phyloP scores from a whole-genome alignment of 2,888 invertebrate species.

The Drosophila macrothrix region DNA sequence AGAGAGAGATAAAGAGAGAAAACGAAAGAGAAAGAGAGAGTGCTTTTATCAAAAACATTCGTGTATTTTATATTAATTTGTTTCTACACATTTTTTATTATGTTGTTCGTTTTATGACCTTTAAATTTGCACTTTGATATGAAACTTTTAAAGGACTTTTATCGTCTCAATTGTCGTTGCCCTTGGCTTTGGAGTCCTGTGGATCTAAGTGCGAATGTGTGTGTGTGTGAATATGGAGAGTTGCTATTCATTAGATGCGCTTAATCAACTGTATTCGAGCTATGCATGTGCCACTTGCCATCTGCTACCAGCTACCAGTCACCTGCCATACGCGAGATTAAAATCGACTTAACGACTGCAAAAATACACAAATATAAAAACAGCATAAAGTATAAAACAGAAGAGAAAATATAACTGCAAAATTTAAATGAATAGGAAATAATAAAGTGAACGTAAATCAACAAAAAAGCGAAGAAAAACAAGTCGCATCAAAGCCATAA shows the following conservation, averaged over 20 bases:
- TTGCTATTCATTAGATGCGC: constrained; percentile 48
- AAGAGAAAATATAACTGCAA: constrained; percentile 4
- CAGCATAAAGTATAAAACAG: not conserved
- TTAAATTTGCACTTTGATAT: constrained; percentile 30
- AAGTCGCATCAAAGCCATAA: constrained; percentile 15
- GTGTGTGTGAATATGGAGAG: constrained; percentile 9
- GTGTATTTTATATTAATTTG: not conserved
- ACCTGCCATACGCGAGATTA: constrained; percentile 5
- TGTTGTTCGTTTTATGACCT: constrained; percentile 15
- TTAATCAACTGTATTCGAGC: constrained; percentile 46
- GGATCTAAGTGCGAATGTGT: not conserved
- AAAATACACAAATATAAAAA: not conserved
- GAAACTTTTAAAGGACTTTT: constrained; percentile 20
- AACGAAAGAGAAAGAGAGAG: not conserved
- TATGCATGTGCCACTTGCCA: constrained; percentile 17
- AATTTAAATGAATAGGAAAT: constrained; percentile 11
- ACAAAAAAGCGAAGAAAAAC: constrained; percentile 4
- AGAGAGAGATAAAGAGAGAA: not conserved
- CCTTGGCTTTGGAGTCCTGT: not conserved
- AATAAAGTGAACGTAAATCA: constrained; percentile 18
- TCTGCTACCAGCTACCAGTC: constrained; percentile 9
- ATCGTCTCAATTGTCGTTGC: constrained; percentile 5
- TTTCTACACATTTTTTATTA: not conserved
- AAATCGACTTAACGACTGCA: constrained; percentile 33
- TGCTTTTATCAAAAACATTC: not conserved